Conservation (phyloP, 1,140 invertebrate genomes). For the Lerema accius region DNA sequence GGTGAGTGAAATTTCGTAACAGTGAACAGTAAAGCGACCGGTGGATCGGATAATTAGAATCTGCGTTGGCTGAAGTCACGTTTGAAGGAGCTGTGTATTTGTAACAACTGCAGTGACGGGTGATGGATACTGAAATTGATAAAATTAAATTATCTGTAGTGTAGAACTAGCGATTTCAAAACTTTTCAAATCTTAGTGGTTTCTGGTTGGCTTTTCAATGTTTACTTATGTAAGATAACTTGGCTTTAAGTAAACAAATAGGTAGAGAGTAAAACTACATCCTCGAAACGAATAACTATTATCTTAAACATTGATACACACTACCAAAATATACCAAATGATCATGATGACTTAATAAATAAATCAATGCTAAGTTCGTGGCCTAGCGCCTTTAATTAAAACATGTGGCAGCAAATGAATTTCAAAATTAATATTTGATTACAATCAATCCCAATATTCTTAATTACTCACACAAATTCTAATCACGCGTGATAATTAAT, state of each 20-base stretch:
- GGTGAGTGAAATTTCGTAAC: conserved; percentile 45
- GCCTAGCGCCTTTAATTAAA: neutral
- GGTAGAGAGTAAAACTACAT: too few relatives aligned
- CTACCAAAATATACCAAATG: neutral
- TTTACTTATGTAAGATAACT: too few relatives aligned
- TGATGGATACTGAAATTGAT: neutral
- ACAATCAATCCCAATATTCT: conserved; percentile 16
- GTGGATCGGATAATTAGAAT: conserved; percentile 56
- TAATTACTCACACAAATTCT: neutral
- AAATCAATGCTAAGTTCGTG: neutral
- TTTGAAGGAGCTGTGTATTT: conserved; percentile 33
- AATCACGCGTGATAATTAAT: conserved; percentile 1
- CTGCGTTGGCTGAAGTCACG: conserved; percentile 55
- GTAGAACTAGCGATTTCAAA: too few relatives aligned
- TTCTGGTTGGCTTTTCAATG: too few relatives aligned
- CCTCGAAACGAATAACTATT: too few relatives aligned
- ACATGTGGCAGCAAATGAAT: neutral
- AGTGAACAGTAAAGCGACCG: conserved; percentile 42
- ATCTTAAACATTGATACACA: too few relatives aligned
- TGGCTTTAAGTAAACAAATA: too few relatives aligned
- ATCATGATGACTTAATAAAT: too few relatives aligned
- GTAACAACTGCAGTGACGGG: conserved; percentile 5
- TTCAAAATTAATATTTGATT: conserved; percentile 1
- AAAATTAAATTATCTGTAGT: too few relatives aligned
- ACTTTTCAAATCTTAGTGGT: too few relatives aligned